These are phyloP conservation scores for Netelia inedita DNA, from an alignment of 2,888 invertebrate species.

Conservation along the genomic window DNA sequence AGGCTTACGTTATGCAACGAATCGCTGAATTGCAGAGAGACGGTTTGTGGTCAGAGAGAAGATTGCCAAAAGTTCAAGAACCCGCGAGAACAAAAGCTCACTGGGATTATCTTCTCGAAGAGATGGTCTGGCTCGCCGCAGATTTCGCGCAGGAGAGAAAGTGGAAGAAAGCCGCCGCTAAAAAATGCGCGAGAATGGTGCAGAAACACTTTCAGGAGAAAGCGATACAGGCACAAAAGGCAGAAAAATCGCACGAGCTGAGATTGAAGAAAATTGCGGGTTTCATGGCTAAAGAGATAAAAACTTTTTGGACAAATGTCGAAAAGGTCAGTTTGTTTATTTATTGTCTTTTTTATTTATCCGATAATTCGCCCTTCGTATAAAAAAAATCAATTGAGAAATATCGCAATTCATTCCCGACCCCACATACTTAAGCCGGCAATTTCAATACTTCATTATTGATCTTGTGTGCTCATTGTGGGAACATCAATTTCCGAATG, in stretches of 20 bases:
- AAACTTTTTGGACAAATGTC: slow-evolving; percentile 98
- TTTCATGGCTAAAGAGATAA: slow-evolving; percentile 96
- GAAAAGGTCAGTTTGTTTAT: slow-evolving; percentile 90
- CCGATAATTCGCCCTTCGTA: not conserved
- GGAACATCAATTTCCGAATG: slow-evolving; percentile 81
- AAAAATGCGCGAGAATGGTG: slow-evolving; percentile 96
- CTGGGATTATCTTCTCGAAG: slow-evolving; percentile 99
- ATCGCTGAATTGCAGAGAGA: slow-evolving; percentile 96
- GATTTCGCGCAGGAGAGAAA: slow-evolving; percentile 99
- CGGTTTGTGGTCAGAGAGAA: slow-evolving; percentile 97
- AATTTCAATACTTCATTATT: slow-evolving; percentile 78
- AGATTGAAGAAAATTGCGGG: slow-evolving; percentile 94
- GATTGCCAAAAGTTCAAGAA: slow-evolving; percentile 96
- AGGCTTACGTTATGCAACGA: slow-evolving; percentile 97
- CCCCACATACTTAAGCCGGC: slow-evolving; percentile 85
- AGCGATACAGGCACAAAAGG: slow-evolving; percentile 94
- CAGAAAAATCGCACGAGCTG: slow-evolving; percentile 96
- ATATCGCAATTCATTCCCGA: slow-evolving; percentile 51
- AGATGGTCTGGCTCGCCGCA: slow-evolving; percentile 99
- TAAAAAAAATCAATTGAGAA: not conserved
- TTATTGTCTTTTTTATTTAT: slow-evolving; percentile 22
- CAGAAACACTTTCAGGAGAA: slow-evolving; percentile 97
- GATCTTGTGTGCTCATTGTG: slow-evolving; percentile 84
- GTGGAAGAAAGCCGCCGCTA: slow-evolving; percentile 98
- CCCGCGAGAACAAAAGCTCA: slow-evolving; percentile 96